Conservation (phyloP, 1,140 invertebrate genomes). For the Pseudachorutes palmiensis region DNA sequence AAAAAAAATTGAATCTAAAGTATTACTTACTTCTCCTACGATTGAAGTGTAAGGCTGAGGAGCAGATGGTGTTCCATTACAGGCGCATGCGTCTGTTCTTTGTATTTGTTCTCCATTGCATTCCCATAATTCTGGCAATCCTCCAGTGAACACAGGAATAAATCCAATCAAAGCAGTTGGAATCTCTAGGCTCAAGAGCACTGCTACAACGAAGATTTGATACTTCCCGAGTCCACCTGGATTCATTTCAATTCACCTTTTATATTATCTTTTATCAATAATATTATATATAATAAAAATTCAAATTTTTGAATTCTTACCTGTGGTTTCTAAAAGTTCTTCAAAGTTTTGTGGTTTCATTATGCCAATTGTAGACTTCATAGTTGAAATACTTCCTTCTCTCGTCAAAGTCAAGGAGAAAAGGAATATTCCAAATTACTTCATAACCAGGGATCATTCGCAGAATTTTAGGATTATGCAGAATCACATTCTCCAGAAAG, state of each 20-base stretch:
- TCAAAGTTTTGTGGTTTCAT: not conserved
- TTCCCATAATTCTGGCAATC: not conserved
- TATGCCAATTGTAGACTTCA: too few species aligned
- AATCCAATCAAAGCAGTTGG: conserved; percentile 17
- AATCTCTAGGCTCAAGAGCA: conserved; percentile 17
- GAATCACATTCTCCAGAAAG: too few species aligned
- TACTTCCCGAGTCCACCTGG: conserved; percentile 24
- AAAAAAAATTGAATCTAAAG: not conserved
- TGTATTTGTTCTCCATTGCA: not conserved
- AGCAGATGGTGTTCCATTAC: conserved; percentile 8
- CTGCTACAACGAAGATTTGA: conserved; percentile 13
- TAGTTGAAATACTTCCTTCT: too few species aligned
- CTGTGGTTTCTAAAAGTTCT: not conserved
- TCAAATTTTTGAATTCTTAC: not conserved
- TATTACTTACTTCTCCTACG: conserved; percentile 10
- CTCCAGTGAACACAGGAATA: conserved; percentile 25
- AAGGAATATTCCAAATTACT: too few species aligned
- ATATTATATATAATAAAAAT: too few species aligned
- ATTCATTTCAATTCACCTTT: not conserved
- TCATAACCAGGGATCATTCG: too few species aligned
- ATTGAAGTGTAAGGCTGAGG: not conserved
- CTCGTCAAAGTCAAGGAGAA: too few species aligned
- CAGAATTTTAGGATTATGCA: too few species aligned
- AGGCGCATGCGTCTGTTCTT: not conserved
- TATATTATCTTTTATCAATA: not conserved